phyloP scores from a whole-genome alignment of 1,140 invertebrate genomes.

The Brachionus rubens region DNA sequence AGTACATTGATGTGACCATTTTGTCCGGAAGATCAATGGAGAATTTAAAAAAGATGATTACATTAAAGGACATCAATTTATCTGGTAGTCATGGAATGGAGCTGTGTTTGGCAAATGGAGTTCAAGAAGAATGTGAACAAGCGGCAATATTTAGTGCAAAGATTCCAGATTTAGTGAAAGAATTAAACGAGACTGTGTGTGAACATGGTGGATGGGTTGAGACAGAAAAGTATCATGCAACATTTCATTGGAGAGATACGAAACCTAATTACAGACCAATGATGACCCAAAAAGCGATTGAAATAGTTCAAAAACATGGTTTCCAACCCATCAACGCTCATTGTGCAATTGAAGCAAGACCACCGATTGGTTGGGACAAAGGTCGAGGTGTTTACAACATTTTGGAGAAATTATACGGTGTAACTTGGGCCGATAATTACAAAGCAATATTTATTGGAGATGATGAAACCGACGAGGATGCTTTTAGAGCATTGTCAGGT shows the following conservation, averaged over 20 bases:
- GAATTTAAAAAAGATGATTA: constrained; percentile 40
- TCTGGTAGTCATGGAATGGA: constrained; percentile 79
- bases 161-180: constrained; percentile 72
- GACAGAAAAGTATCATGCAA: constrained; percentile 79
- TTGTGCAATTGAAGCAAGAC: constrained; percentile 79
- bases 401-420: constrained; percentile 77
- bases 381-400: constrained; percentile 84
- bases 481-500: constrained; percentile 72
- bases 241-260: constrained; percentile 78
- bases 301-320: constrained; percentile 28
- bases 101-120: constrained; percentile 81
- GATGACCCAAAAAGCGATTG: constrained; percentile 61
- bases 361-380: constrained; percentile 85
- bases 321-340: constrained; percentile 63
- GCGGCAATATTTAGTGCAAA: constrained; percentile 58
- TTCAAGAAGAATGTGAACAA: constrained; percentile 72
- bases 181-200: constrained; percentile 77
- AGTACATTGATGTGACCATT: constrained; percentile 23
- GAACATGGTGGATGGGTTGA: constrained; percentile 84
- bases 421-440: constrained; percentile 84
- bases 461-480: constrained; percentile 83
- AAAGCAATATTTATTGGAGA: constrained; percentile 85
- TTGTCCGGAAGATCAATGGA: constrained; percentile 13
- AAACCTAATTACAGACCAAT: constrained; percentile 60
- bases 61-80: constrained; percentile 14